phyloP scores from a whole-genome alignment of 37 sponge, comb jelly and placozoan species.

The Mnemiopsis leidyi region DNA sequence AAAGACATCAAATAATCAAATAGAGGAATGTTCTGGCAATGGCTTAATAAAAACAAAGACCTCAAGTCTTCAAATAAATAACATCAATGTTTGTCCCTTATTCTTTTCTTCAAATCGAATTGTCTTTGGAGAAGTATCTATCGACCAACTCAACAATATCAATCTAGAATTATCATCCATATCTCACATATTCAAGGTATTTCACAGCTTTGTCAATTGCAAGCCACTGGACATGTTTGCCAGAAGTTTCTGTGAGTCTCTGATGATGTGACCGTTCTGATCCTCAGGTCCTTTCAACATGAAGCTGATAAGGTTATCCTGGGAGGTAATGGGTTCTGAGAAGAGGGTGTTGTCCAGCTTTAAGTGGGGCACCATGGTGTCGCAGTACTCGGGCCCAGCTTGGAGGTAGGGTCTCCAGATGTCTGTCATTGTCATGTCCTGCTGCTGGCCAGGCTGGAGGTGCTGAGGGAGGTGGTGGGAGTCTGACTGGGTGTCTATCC shows the following conservation, averaged over 20 bases:
- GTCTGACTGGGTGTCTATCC: background rate
- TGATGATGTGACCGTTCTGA: background rate
- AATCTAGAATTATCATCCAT: background rate
- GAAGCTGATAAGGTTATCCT: constrained; percentile 43
- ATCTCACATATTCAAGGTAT: too few species aligned
- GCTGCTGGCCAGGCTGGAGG: background rate
- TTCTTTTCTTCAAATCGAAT: too few species aligned
- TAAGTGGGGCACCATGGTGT: background rate
- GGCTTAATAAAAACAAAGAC: background rate
- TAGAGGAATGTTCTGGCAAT: background rate
- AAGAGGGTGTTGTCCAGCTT: background rate
- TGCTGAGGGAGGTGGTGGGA: background rate
- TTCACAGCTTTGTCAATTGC: constrained; percentile 21
- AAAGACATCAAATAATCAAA: background rate
- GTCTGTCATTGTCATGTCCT: background rate
- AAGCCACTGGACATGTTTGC: constrained; percentile 16
- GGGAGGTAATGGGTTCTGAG: background rate
- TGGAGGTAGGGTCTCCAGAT: constrained; percentile 60
- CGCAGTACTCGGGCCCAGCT: background rate
- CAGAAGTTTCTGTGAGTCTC: constrained; percentile 2
- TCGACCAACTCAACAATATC: background rate
- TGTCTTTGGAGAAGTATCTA: too few species aligned
- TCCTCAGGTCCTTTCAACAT: constrained; percentile 15
- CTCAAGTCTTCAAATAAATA: too few species aligned
- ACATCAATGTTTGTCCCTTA: too few species aligned